Conservation (phyloP, 2,113 vertebrate genomes). For the Zosterops lateralis region DNA sequence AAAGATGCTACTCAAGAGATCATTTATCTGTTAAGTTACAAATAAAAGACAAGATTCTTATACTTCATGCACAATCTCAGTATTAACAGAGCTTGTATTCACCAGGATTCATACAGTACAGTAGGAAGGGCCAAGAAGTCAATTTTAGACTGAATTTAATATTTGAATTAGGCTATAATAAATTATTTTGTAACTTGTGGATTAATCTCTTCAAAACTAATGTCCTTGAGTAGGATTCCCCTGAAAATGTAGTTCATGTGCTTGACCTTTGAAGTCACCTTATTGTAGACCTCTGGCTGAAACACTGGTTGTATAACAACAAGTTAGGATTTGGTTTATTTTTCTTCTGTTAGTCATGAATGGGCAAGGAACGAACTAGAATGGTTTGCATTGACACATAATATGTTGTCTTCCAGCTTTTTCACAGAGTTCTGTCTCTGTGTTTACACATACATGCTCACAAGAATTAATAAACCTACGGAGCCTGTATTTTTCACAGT, state of each 20-base stretch:
- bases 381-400: constrained; percentile 3
- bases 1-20: not conserved
- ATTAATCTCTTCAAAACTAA: not conserved
- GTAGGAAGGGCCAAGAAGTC: not conserved
- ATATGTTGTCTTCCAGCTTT: not conserved
- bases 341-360: constrained; percentile 19
- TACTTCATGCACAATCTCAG: not conserved
- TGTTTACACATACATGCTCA: not conserved
- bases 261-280: not conserved
- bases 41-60: not conserved
- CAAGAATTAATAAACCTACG: not conserved
- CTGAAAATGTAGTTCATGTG: not conserved
- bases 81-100: not conserved
- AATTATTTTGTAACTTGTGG: not conserved
- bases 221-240: not conserved
- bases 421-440: not conserved
- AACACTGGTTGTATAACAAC: not conserved
- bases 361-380: constrained; percentile 21
- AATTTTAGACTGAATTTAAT: not conserved
- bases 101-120: not conserved
- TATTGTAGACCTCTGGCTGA: not conserved
- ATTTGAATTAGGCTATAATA: not conserved
- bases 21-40: not conserved
- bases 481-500: not conserved
- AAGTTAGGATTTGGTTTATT: not conserved